phyloP scores from a whole-genome alignment of 2,113 vertebrate species.

The Lagopus leucura region DNA sequence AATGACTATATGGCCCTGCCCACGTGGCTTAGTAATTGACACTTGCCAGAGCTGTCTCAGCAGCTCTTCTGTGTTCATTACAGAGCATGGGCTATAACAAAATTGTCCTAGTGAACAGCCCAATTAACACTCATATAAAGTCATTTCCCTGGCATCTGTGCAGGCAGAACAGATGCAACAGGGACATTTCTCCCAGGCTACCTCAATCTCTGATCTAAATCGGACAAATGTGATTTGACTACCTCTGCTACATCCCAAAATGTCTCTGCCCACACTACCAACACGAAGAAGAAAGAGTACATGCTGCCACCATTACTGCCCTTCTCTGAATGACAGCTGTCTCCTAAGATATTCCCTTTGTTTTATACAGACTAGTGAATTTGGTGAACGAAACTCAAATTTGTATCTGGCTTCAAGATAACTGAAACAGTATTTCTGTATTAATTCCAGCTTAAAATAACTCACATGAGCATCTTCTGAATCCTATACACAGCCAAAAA shows the following conservation, averaged over 20 bases:
- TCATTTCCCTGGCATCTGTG: background rate
- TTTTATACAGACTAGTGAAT: background rate
- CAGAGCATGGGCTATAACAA: background rate
- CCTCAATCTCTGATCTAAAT: background rate
- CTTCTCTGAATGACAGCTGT: background rate
- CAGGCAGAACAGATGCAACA: background rate
- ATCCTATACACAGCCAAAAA: background rate
- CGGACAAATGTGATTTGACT: fast-evolving
- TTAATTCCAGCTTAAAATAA: background rate
- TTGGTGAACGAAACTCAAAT: background rate
- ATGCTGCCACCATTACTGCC: fast-evolving
- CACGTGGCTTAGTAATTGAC: background rate
- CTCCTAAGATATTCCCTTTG: background rate
- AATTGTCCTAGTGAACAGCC: background rate
- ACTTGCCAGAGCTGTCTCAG: background rate
- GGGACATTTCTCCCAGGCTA: background rate
- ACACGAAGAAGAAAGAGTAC: background rate
- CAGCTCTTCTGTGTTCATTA: background rate
- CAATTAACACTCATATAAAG: background rate
- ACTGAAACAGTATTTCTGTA: background rate
- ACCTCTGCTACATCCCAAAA: background rate
- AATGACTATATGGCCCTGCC: background rate
- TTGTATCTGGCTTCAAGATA: background rate
- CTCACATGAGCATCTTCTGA: background rate
- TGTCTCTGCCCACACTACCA: background rate